Evolutionary conservation across 2,888 invertebrate genomes (phyloP), one percentile per base, ranked within the genome.

Genomic region (Patella ulyssiponensis): DNA sequence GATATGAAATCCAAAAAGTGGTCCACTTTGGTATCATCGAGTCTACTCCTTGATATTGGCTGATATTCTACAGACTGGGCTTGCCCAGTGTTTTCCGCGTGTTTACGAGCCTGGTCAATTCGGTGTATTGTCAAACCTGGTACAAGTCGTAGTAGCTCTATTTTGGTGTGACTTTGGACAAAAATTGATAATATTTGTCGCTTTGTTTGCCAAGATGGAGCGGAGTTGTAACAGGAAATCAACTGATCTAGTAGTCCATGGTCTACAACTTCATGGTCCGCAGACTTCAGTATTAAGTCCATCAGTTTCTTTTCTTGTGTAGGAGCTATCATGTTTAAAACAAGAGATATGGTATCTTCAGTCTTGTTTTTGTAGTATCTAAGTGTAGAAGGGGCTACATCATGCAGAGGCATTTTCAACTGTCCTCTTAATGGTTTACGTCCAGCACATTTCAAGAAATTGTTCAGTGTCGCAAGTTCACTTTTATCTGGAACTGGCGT

Each of bases 1-100:
- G 56, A 56, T 17, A 56, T 56, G 56, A 56, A 56, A 56, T 56
- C 56, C 56, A 56, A 14, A n/a, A 56, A 56, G n/a, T 56, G 56
- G 5, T 56, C 15, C 3, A 56, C 56, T 14, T 56, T 56, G 3
- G 56, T 56, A 56, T 56, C 56, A n/a, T 56, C 56, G 15, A 12
- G 56, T 56, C 56, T 56, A 4, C 5, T 56, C 7, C 56, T 56
- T 56, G n/a, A 17, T 56, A 12, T n/a, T 17, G 56, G 56, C 14
- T 56, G 56, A 56, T n/a, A 17, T n/a, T 56, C 56, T 56, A 14
- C 56, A 17, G 56, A 5, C n/a, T 56, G 56, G 14, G 56, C 56
- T 17, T 56, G 56, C 15, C 56, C 56, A 56, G 56, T 4, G 14
- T 56, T n/a, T n/a, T 17, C 7, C 14, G 56, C 56, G 0, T 12